phyloP scores from a whole-genome alignment of 2,113 vertebrate genomes.

The Tragelaphus imberbis region DNA sequence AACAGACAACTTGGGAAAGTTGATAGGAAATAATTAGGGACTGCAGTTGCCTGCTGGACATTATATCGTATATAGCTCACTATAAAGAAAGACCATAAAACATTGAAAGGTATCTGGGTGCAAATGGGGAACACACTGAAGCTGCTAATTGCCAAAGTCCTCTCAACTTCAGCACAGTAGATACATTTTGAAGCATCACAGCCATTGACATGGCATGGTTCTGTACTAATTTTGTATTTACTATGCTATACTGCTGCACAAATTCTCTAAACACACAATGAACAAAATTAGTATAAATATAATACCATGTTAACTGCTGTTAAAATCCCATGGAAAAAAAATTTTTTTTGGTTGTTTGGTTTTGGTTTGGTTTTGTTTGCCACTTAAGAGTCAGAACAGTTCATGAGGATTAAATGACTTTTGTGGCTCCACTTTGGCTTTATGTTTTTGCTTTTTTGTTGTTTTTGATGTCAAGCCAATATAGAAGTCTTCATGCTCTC shows the following conservation, averaged over 20 bases:
- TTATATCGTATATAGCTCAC: conserved; percentile 85
- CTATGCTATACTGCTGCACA: conserved; percentile 60
- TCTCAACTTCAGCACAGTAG: conserved; percentile 69
- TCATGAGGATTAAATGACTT: conserved; percentile 44
- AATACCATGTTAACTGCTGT: conserved; percentile 86
- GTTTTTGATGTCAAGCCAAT: conserved; percentile 20
- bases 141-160: conserved; percentile 63
- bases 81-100: conserved; percentile 84
- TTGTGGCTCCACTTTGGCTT: conserved; percentile 43
- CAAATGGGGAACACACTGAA: conserved; percentile 68
- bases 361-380: not conserved
- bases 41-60: conserved; percentile 86
- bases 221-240: conserved; percentile 91
- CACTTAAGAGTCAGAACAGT: not conserved
- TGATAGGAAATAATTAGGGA: conserved; percentile 76
- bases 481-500: not conserved
- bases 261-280: conserved; percentile 80
- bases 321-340: conserved; percentile 89
- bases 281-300: conserved; percentile 91
- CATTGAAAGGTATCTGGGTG: conserved; percentile 93
- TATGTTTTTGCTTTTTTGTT: not conserved
- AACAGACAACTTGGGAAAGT: conserved; percentile 76
- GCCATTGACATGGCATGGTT: conserved; percentile 86
- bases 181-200: conserved; percentile 99
- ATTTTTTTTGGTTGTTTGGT: conserved; percentile 31